phyloP scores from a whole-genome alignment of 2,888 invertebrate species.

The Archips xylosteana region DNA sequence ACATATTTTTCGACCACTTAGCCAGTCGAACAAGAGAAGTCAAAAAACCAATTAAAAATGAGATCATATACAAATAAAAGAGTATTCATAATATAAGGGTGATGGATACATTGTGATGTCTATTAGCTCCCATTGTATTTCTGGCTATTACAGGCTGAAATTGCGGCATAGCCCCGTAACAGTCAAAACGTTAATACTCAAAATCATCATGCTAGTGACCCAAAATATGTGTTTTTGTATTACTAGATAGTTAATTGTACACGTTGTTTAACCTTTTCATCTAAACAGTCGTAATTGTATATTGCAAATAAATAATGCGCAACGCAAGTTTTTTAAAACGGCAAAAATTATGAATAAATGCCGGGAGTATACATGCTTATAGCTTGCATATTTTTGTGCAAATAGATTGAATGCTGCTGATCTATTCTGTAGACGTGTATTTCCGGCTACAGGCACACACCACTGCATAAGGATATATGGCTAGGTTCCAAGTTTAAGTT shows the following conservation, averaged over 20 bases:
- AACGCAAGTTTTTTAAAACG: too few relatives aligned
- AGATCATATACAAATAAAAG: constrained; percentile 33
- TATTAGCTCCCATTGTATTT: not conserved
- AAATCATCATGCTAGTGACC: not conserved
- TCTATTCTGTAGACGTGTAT: too few relatives aligned
- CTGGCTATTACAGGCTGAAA: not conserved
- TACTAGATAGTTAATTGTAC: too few relatives aligned
- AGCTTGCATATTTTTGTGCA: too few relatives aligned
- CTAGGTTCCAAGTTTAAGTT: not conserved
- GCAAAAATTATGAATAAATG: too few relatives aligned
- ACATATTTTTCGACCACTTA: not conserved
- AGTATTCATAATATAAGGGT: constrained; percentile 19
- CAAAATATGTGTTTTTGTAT: too few relatives aligned
- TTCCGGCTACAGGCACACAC: not conserved
- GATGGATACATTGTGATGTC: constrained; percentile 16
- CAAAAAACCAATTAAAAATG: constrained; percentile 30
- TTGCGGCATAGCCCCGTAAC: not conserved
- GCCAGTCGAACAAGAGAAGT: not conserved
- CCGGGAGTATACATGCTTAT: too few relatives aligned
- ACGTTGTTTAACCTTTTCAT: too few relatives aligned
- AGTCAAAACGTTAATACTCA: not conserved
- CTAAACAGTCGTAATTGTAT: too few relatives aligned
- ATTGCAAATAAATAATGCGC: too few relatives aligned
- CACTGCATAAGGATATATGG: not conserved
- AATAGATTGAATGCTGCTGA: too few relatives aligned